Evolutionary conservation across 2,888 invertebrate genomes (phyloP), one percentile per base, ranked within the genome.

Genomic region (Mayetiola destructor): DNA sequence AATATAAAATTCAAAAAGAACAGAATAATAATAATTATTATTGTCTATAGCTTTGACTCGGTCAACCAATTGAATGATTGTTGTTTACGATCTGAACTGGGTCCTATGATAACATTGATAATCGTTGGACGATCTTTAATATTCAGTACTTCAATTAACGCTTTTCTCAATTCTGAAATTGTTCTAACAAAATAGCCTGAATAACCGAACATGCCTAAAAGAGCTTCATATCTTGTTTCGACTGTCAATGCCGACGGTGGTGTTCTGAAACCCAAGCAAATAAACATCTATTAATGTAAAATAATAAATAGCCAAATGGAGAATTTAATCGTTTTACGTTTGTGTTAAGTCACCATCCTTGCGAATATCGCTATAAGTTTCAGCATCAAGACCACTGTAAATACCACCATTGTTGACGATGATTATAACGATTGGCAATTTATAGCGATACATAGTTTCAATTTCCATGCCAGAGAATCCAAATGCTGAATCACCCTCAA

Each of bases 381-480:
- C 85, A 60, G 79, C 76, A 65, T 87, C 85, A 60, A 94, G 78
- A 6, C 96, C 96, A 56, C 85, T 81, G 68, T 90, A 91, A 66
- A 96, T 96, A 21, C 96, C 96, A 67, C 87, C 92, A 75, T 97
- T 97, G 73, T 97, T 97, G 6, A 97, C 83, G 60, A 97, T 83
- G 3, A 96, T 79, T 59, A 95, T 81, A 35, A 91, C 81, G 29
- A 96, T 80, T 0, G 96, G 95, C 62, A 97, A 75, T 65, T 89
- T 87, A 72, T 96, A 95, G 59, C 95, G 85, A 67, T 87, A 83
- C 81, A 95, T 89, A 0, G 96, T 97, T 75, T 97, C 97, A 27
- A 96, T 78, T 76, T 97, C 97, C 94, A 96, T 94, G 66, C 91
- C 96, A 27, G 94, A 93, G 75, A 97, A 97, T 2, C 97, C 97